Evolutionary conservation across 1,140 invertebrate species (phyloP), one percentile per base, ranked within the genome.

Genomic region (Apis mellifera): DNA sequence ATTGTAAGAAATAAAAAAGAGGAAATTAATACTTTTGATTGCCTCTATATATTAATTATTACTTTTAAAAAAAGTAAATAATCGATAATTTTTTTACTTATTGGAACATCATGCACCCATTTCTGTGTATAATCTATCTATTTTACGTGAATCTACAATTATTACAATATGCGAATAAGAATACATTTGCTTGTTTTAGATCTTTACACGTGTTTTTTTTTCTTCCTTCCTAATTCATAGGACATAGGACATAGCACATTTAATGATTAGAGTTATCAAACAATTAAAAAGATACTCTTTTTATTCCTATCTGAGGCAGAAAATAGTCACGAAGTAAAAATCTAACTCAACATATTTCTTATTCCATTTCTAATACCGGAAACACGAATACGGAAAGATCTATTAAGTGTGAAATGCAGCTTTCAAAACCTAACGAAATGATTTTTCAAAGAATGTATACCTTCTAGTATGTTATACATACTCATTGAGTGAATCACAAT

Each of bases 401-500:
- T 86, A 81, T 66, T 84, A 32, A 57, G 48, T 77, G 23, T 54
- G 23, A 77, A 71, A 21, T 68, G 54, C 64, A 42, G 68, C 42
- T 50, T 74, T 86, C n/a, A 80, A 57, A 83, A 87, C 77, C 66
- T 77, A 82, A 68, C 26, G 15, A 76, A 85, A 76, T n/a, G 52
- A 78, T 77, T 69, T 69, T 86, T 57, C 84, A 84, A 84, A 75
- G 72, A 85, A 84, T 57, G 76, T 73, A 81, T 76, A 74, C 73
- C 59, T 78, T 76, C 81, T 83, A 84, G 78, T 86, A 82, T 86
- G 83, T 75, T 89, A 7, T 42, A 90, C 78, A 78, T 89, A 92
- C 71, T 82, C 68, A 71, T 85, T 70, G 65, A 84, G 72, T 87
- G 81, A 85, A 90, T 90, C 86, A 84, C 79, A 88, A 90, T 93